A percentile compares a stretch with the other conserved stretches of the same genome.
Conservation (phyloP, 2,113 vertebrate species). For the Helogale parvula region DNA sequence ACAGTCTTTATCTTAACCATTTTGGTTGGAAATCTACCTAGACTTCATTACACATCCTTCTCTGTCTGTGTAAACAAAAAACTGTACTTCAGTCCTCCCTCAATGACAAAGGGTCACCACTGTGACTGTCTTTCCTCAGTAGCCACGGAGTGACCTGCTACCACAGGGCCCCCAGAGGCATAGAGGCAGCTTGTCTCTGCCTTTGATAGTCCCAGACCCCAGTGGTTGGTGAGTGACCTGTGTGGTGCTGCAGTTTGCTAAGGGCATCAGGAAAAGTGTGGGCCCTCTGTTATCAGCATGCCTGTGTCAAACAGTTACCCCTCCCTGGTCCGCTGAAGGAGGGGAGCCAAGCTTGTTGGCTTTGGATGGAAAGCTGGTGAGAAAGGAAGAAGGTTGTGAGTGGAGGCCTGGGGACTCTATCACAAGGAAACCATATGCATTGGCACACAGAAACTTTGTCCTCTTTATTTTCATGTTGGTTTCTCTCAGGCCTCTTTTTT, state of each 20-base stretch:
- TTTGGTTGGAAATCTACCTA: constrained; percentile 18
- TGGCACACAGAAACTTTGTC: background rate
- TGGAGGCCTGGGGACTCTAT: background rate
- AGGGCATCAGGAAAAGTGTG: background rate
- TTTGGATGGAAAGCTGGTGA: background rate
- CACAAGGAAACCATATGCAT: background rate
- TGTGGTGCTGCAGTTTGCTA: background rate
- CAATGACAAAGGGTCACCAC: background rate
- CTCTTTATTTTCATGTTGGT: background rate
- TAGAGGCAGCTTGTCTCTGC: background rate
- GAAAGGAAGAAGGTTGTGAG: background rate
- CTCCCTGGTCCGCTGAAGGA: background rate
- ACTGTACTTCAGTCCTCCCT: background rate
- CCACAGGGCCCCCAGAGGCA: rapidly evolving
- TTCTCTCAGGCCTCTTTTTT: background rate
- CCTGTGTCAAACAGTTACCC: background rate
- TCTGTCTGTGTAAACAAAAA: background rate
- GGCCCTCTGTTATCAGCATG: background rate
- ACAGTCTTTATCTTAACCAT: background rate
- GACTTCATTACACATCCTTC: background rate
- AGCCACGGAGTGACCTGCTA: background rate
- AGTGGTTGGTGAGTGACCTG: background rate
- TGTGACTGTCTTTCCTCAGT: background rate
- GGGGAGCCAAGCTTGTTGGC: background rate
- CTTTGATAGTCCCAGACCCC: background rate